These are phyloP conservation scores for Petaurus breviceps DNA, from an alignment of 2,113 vertebrate species.

Conservation along the genomic window DNA sequence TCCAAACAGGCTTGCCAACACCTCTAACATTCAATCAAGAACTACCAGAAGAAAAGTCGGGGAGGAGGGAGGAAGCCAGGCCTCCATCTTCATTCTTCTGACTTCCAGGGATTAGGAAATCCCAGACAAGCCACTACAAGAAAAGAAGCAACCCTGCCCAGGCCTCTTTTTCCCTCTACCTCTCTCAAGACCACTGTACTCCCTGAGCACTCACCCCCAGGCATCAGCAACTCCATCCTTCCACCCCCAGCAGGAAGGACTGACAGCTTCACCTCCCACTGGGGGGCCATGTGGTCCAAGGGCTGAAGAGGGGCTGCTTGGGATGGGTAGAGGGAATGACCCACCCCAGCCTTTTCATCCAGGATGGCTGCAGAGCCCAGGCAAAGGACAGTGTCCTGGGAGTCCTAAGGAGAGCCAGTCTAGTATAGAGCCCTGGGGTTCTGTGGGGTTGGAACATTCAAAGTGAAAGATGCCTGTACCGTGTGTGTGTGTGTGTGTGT, in stretches of 20 bases:
- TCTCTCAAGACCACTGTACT: background rate
- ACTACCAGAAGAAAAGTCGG: background rate
- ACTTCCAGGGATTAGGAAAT: background rate
- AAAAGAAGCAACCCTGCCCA: background rate
- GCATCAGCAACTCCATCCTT: background rate
- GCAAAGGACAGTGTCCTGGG: background rate
- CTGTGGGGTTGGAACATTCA: background rate
- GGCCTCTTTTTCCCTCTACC: background rate
- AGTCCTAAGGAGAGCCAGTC: too few relatives aligned
- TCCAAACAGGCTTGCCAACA: background rate
- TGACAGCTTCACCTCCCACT: constrained; percentile 3
- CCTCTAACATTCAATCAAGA: background rate
- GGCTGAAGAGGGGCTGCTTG: background rate
- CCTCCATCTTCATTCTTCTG: background rate
- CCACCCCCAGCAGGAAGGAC: constrained; percentile 8
- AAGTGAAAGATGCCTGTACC: background rate
- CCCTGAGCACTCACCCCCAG: background rate
- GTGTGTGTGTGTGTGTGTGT: too few relatives aligned
- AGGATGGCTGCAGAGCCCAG: background rate
- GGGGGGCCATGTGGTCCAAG: background rate
- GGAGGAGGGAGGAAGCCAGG: background rate
- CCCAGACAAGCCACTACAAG: background rate
- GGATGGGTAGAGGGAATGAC: background rate
- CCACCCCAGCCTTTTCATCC: background rate
- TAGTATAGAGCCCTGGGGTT: background rate